These are phyloP conservation scores for Gisinianus flammeolus DNA, from an alignment of 2,888 invertebrate genomes.

Conservation along the genomic window DNA sequence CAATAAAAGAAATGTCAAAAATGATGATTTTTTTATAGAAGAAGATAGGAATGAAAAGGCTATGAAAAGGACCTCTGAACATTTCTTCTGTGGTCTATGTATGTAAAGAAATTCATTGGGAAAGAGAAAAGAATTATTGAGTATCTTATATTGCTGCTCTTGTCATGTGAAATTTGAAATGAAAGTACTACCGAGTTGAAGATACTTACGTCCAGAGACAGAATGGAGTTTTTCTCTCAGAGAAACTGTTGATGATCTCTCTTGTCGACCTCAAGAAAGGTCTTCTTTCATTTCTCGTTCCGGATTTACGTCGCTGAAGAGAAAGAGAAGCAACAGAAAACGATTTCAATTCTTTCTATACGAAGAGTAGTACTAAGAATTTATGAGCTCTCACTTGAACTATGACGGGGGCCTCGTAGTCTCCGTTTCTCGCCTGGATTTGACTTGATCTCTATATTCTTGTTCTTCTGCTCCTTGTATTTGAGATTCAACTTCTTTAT, in stretches of 20 bases:
- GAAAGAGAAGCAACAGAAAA: not conserved
- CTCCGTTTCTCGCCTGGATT: slow-evolving; percentile 14
- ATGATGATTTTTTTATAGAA: slow-evolving; percentile 3
- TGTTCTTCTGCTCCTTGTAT: not conserved
- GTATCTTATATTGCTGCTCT: not conserved
- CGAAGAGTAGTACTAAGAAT: not conserved
- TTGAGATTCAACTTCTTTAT: not conserved
- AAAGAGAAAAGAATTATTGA: not conserved
- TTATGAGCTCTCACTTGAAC: not conserved
- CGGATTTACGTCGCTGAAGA: not conserved
- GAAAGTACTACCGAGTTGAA: not conserved
- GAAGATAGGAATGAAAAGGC: too few relatives aligned
- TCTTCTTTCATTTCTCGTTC: not conserved
- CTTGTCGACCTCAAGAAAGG: not conserved
- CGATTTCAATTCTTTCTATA: not conserved
- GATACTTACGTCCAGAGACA: not conserved
- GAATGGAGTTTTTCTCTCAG: not conserved
- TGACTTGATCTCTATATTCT: slow-evolving; percentile 10
- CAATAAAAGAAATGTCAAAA: not conserved
- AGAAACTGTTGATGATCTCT: slow-evolving; percentile 10
- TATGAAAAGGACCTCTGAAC: too few relatives aligned
- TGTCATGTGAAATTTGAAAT: not conserved
- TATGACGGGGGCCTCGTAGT: not conserved
- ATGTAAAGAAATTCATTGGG: not conserved
- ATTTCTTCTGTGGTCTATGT: not conserved